phyloP scores from a whole-genome alignment of 1,140 invertebrate species.

The Orius insidiosus region DNA sequence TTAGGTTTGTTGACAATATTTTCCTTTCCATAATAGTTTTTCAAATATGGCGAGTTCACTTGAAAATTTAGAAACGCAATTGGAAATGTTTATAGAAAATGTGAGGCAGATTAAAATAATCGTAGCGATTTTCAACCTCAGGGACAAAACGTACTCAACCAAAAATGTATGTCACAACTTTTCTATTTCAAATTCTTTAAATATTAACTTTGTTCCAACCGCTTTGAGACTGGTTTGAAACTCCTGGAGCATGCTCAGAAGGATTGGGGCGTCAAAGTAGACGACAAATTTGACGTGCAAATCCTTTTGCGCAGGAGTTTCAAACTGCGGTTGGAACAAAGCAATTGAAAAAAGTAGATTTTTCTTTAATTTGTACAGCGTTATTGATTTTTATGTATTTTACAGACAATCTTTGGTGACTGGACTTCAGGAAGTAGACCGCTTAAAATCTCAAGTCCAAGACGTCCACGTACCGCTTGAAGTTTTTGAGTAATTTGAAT shows the following conservation, averaged over 20 bases:
- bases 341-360: no score
- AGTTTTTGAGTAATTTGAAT: conserved; percentile 79
- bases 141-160: conserved; percentile 91
- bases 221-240: no score
- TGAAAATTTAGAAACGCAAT: conserved; percentile 77
- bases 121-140: conserved; percentile 97
- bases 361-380: no score
- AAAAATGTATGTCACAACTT: conserved; percentile 67
- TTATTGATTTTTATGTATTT: conserved; percentile 19
- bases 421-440: conserved; percentile 89
- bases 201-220: conserved; percentile 2
- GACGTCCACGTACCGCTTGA: conserved; percentile 95
- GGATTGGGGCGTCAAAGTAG: no score
- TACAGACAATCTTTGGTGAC: conserved; percentile 74
- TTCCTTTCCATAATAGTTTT: no score
- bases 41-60: conserved; percentile 62
- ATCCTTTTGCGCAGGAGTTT: no score
- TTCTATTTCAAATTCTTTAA: no score
- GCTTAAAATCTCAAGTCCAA: conserved; percentile 79
- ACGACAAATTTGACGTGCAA: no score
- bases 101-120: conserved; percentile 94
- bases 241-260: no score
- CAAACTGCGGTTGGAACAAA: no score
- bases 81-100: conserved; percentile 95
- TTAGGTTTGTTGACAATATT: no score